Percentiles rank a stretch among this genome's conserved stretches.
phyloP scores from a whole-genome alignment of 2,797 vertebrate genomes.

The Heteromormyrus szaboi region DNA sequence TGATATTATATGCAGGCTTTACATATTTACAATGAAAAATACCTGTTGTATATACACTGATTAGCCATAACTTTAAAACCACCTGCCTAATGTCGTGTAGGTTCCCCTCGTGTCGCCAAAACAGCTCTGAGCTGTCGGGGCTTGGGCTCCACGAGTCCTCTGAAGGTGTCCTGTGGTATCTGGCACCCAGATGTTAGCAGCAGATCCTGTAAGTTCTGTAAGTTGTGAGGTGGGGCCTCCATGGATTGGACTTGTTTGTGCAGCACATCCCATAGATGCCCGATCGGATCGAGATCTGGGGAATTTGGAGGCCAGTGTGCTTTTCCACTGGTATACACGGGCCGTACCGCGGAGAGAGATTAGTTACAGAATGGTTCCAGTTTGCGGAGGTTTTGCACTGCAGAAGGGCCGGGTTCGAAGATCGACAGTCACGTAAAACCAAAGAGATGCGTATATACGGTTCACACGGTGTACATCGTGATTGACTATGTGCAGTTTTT shows the following conservation, averaged over 20 bases:
- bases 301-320: background rate
- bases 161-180: background rate
- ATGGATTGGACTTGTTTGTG: background rate
- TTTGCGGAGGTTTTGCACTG: background rate
- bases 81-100: background rate
- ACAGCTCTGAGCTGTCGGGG: background rate
- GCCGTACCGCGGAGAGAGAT: background rate
- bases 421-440: background rate
- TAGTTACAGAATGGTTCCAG: background rate
- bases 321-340: background rate
- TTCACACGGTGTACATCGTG: background rate
- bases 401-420: background rate
- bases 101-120: background rate
- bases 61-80: background rate
- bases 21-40: background rate
- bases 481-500: background rate
- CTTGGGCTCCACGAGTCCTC: background rate
- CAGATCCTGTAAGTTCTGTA: background rate
- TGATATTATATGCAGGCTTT: background rate
- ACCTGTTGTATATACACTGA: background rate
- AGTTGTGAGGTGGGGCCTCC: background rate
- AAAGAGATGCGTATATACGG: background rate
- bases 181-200: background rate
- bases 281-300: background rate
- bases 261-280: background rate